Base-by-base conservation (phyloP, 1,140 invertebrate genomes). In the Lutraria rhynchaena region DNA sequence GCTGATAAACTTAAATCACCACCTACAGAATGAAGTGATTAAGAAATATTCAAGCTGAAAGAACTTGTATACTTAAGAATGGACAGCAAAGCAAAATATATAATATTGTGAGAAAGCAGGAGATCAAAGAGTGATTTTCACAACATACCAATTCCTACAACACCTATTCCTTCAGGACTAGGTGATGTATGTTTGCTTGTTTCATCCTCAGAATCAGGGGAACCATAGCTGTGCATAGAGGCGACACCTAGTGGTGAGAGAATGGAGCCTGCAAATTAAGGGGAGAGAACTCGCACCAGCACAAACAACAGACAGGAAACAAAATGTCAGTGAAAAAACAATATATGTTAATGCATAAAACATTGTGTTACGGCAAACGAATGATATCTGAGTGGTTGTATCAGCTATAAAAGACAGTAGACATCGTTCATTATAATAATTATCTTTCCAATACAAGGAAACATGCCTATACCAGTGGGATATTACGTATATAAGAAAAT, bases 81-180 rank as follows among this genome's bases (percentile, higher is more conserved):
- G 37, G 37, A 7, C n/a, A 67, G 1, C 19, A 35, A 22, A 44
- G 29, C 19, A 44, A 41, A n/a, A 22, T 19, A n/a, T 19, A 41
- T 22, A 27, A 67, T 1, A 37, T 4, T 35, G 37, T 35, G 37
- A 67, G 37, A 5, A 3, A 67, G 55, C 22, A 22, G 11, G 55
- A n/a, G 55, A n/a, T 9, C 11, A 11, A 49, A 11, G 11, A 51
- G 51, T 35, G n/a, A 31, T 60, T 69, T 61, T 57, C 69, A 82
- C 65, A 74, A 88, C 86, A 69, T 89, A 89, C 89, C 89, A 88
- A 85, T 87, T 82, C 89, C 89, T 53, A 90, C 81, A 55, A 90
- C 85, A 63, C 89, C 86, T 77, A 89, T 87, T 78, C 84, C 78
- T 61, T 87, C 85, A 41, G 82, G 83, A 61, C 63, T 71, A 37